phyloP scores from a whole-genome alignment of 2,888 invertebrate species.

The Campoplex capitator region DNA sequence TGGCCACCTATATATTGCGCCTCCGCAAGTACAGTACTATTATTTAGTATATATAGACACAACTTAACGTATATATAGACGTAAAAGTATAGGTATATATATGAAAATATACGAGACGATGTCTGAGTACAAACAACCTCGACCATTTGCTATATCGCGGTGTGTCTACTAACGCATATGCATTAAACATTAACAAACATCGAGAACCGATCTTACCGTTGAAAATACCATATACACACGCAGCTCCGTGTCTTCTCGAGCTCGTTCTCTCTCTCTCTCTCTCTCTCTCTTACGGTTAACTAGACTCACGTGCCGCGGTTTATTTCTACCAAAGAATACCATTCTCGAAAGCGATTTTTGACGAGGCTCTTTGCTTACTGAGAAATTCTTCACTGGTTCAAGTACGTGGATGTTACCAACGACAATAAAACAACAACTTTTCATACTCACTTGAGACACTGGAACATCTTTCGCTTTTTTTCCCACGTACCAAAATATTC shows the following conservation, averaged over 20 bases:
- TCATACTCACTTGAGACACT: neutral
- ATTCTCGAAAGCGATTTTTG: constrained; percentile 47
- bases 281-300: constrained; percentile 23
- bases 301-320: constrained; percentile 8
- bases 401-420: neutral
- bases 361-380: constrained; percentile 1
- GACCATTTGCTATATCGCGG: constrained; percentile 50
- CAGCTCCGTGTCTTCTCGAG: constrained; percentile 18
- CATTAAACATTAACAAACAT: constrained; percentile 70
- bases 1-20: constrained; percentile 56
- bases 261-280: constrained; percentile 13
- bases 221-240: constrained; percentile 11
- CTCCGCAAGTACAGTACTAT: constrained; percentile 39
- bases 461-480: neutral
- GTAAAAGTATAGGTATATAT: neutral
- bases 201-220: constrained; percentile 56
- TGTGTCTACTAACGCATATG: constrained; percentile 55
- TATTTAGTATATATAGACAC: constrained; percentile 32
- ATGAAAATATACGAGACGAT: constrained; percentile 21
- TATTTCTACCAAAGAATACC: constrained; percentile 33
- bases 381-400: constrained; percentile 12
- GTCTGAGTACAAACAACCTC: constrained; percentile 65
- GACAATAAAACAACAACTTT: constrained; percentile 10
- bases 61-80: neutral
- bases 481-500: neutral